Percentiles rank a stretch among this genome's conserved stretches.
Evolutionary conservation across 2,113 vertebrate genomes (phyloP).

Genomic region (Spilogale gracilis): DNA sequence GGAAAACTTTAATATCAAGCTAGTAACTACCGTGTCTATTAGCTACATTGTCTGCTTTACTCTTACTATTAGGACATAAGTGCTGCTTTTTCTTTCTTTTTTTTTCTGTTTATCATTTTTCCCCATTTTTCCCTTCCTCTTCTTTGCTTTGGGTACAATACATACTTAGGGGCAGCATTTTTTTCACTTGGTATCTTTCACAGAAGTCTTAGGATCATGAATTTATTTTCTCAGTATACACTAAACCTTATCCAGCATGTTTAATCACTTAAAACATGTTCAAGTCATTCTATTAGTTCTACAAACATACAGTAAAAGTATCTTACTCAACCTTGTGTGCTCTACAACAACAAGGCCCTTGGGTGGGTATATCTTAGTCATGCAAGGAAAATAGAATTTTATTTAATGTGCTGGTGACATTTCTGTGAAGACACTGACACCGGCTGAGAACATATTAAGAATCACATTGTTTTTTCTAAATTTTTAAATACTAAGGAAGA

Average conservation of each 20-base stretch:
- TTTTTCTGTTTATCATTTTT: slow-evolving; percentile 37
- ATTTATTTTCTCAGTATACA: neutral
- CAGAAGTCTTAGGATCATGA: neutral
- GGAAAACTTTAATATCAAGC: neutral
- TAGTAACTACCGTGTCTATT: neutral
- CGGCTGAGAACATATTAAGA: slow-evolving; percentile 14
- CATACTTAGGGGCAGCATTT: neutral
- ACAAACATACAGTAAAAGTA: neutral
- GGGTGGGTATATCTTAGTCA: neutral
- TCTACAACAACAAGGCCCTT: neutral
- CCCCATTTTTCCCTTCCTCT: neutral
- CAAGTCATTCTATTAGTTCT: neutral
- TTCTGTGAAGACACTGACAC: slow-evolving; percentile 13
- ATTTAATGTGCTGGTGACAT: neutral
- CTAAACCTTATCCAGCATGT: neutral
- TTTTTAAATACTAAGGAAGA: slow-evolving; percentile 37
- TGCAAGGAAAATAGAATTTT: neutral
- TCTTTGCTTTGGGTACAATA: neutral
- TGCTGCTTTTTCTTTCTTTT: slow-evolving; percentile 25
- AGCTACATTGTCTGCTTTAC: neutral
- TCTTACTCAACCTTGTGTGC: neutral
- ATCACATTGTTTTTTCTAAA: neutral
- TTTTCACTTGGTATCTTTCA: neutral
- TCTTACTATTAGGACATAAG: neutral
- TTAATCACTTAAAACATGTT: neutral